A percentile compares a stretch with the other conserved stretches of the same genome.
Conservation (phyloP, 2,797 vertebrate species). For the Prionace glauca region DNA sequence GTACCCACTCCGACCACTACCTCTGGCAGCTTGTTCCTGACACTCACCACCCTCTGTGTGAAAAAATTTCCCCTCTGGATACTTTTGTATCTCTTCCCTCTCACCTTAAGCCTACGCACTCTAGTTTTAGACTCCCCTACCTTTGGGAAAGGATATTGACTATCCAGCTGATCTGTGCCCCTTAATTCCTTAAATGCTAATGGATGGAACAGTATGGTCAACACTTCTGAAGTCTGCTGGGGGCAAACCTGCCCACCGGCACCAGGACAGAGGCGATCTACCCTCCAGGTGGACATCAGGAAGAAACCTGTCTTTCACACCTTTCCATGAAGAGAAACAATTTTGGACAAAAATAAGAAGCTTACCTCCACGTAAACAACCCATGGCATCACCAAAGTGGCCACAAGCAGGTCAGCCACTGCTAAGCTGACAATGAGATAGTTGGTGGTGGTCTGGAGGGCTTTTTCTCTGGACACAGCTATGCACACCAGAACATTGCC, state of each 20-base stretch:
- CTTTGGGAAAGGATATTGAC: too few relatives aligned
- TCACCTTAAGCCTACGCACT: too few relatives aligned
- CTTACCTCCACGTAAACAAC: conserved; percentile 90
- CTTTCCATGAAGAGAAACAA: background rate
- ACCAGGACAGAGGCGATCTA: background rate
- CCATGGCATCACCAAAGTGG: conserved; percentile 96
- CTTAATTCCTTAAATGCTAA: too few relatives aligned
- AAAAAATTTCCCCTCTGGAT: too few relatives aligned
- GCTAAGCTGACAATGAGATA: conserved; percentile 96
- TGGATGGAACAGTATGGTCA: background rate
- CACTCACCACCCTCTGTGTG: too few relatives aligned
- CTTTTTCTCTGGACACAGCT: conserved; percentile 88
- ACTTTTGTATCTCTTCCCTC: too few relatives aligned
- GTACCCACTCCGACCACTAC: too few relatives aligned
- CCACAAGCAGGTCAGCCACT: conserved; percentile 91
- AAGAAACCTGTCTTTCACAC: background rate
- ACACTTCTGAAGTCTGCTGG: background rate
- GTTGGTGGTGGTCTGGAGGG: conserved; percentile 96
- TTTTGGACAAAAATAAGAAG: conserved; percentile 2
- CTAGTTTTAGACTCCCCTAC: too few relatives aligned
- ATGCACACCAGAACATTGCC: conserved; percentile 97
- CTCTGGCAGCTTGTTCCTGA: too few relatives aligned
- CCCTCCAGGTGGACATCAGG: background rate
- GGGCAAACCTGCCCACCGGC: background rate
- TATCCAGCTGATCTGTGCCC: too few relatives aligned